Base-by-base conservation (phyloP, 1,140 invertebrate genomes). In the Ceratitis capitata region DNA sequence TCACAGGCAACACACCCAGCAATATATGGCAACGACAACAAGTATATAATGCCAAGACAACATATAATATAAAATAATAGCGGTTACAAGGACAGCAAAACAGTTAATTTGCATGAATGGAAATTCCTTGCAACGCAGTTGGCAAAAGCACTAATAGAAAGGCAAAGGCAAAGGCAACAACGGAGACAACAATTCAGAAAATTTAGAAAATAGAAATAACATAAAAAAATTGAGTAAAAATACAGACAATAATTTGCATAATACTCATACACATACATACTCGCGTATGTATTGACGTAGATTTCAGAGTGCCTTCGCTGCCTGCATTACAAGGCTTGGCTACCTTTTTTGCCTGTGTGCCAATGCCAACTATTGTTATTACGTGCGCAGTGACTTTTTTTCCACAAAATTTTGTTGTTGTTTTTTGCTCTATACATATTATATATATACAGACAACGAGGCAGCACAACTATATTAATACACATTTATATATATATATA, bases 291-390 rank as follows among this genome's bases (percentile, higher is more conserved):
- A 39, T 78, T 78, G 16, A 39, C n/a, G 42, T 78, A 26, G 39
- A 6, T 69, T 42, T 32, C 12, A 14, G 45, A 9, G 7, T 47
- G 4, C 3, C n/a, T 58, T 23, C 23, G 23, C 4, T 61, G 58
- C 29, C 26, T 23, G 14, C 58, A 26, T 39, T 69, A 69, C 26
- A 6, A 5, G 64, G 32, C 64, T 19, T 14, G 3, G 69, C 19
- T 78, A 45, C n/a, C 2, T 26, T 78, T 47, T 45, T n/a, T 78
- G 9, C 39, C 10, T n/a, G n/a, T n/a, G n/a, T n/a, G 26, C 39
- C 69, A 78, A 78, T 78, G 69, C 39, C 69, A 78, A 45, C 69
- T 45, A 78, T 78, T 78, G 69, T 78, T 78, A 23, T 35, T 19
- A n/a, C 10, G 39, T 26, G 69, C 35, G n/a, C 9, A 7, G 10